Conservation (phyloP, 2,888 invertebrate species). For the Oasisia sp. region DNA sequence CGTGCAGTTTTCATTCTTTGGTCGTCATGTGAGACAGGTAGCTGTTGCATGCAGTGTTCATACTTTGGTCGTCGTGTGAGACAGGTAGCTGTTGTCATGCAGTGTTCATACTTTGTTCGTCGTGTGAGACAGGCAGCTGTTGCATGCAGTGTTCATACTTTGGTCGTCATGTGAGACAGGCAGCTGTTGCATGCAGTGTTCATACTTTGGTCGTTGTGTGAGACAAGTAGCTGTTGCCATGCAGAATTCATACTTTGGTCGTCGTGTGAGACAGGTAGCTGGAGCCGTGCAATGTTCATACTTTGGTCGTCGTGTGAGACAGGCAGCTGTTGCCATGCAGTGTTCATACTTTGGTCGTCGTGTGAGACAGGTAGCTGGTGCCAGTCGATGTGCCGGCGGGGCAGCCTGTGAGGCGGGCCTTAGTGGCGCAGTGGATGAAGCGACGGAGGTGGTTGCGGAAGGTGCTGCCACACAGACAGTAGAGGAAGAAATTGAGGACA, state of each 20-base stretch:
- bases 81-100: too few species aligned
- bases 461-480: conserved; percentile 27
- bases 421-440: background rate
- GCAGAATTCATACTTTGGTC: background rate
- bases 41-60: too few species aligned
- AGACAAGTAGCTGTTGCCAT: background rate
- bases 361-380: background rate
- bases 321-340: background rate
- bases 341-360: background rate
- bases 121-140: too few species aligned
- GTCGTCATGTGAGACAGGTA: too few species aligned
- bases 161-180: too few species aligned
- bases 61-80: too few species aligned
- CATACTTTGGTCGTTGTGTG: background rate
- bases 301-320: background rate
- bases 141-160: too few species aligned
- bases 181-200: background rate
- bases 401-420: background rate
- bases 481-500: conserved; percentile 26
- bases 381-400: background rate
- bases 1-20: too few species aligned
- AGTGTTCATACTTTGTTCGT: too few species aligned
- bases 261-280: background rate
- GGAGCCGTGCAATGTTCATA: background rate
- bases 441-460: conserved; percentile 24